Evolutionary conservation across 2,113 vertebrate genomes (phyloP), one percentile per base, ranked within the genome.

Genomic region (Oreochromis aureus): DNA sequence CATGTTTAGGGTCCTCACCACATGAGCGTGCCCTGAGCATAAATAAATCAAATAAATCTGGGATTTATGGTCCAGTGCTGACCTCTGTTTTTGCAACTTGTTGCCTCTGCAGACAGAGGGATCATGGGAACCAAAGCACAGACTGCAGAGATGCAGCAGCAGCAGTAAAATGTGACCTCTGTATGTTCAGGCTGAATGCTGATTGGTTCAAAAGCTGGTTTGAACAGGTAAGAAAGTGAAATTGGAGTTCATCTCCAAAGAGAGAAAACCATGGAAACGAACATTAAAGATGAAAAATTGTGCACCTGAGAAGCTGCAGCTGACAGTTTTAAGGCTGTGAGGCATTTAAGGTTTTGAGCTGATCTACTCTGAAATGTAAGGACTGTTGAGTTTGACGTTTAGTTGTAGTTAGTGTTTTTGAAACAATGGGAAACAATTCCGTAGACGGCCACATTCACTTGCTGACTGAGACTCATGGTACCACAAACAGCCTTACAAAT

Each of bases 141-240:
- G 61, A 12, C 61, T 66, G 10, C 61, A 66, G 61, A 66, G 61
- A 39, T 39, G 61, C 18, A 39, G 32, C 18, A 0, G 18, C 0
- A 32, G 15, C 30, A n/a, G 19, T 36, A 1, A 12, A 1, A 36
- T 36, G 32, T 19, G 34, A 66, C 6, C 34, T n/a, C 61, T 7
- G 19, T 7, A 3, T n/a, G 16, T n/a, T 7, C 18, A 66, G 61
- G 61, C 32, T 12, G 61, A 66, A 12, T 36, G 61, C 10, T 39
- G 34, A 66, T 5, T 66, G 61, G 18, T 12, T 63, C 9, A n/a
- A n/a, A 63, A 36, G 18, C 6, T 36, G 32, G 59, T 36, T 36
- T 66, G 18, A 66, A 12, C 10, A n/a, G 2, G 2, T 0, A n/a
- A n/a, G 32, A 36, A 36, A 36, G 61, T 36, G 59, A 12, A 34